These are phyloP conservation scores for Rhineura floridana DNA, from an alignment of 2,113 vertebrate species.

Conservation along the genomic window DNA sequence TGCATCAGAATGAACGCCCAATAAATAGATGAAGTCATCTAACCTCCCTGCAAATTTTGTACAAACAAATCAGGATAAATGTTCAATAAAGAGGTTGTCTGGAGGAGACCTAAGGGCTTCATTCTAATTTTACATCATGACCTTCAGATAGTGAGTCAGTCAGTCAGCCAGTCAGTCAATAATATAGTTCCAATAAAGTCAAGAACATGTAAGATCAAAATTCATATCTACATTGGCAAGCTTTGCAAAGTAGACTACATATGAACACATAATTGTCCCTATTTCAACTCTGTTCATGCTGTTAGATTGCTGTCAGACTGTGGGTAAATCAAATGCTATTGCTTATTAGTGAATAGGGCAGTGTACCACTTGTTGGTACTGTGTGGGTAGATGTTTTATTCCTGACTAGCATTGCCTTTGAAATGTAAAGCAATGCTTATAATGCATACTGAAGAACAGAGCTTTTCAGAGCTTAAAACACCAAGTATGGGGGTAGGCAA, in stretches of 20 bases:
- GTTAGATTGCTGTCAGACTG: background rate
- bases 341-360: background rate
- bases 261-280: background rate
- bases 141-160: background rate
- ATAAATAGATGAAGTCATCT: no score
- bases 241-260: slow-evolving; percentile 30
- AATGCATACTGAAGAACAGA: background rate
- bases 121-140: slow-evolving; percentile 3
- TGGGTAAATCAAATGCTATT: slow-evolving; percentile 1
- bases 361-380: background rate
- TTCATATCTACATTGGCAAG: background rate
- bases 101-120: background rate
- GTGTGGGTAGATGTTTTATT: background rate
- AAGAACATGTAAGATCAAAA: background rate
- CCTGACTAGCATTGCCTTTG: slow-evolving; percentile 22
- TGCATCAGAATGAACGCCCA: no score
- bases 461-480: background rate
- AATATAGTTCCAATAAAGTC: background rate
- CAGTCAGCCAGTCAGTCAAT: no score
- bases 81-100: no score
- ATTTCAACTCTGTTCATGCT: background rate
- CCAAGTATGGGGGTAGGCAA: background rate
- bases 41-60: no score
- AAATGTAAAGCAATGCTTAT: slow-evolving; percentile 29
- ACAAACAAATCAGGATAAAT: no score